A percentile compares a stretch with the other conserved stretches of the same genome.
Conservation (phyloP, 2,113 vertebrate species). For the Pelecanus crispus region DNA sequence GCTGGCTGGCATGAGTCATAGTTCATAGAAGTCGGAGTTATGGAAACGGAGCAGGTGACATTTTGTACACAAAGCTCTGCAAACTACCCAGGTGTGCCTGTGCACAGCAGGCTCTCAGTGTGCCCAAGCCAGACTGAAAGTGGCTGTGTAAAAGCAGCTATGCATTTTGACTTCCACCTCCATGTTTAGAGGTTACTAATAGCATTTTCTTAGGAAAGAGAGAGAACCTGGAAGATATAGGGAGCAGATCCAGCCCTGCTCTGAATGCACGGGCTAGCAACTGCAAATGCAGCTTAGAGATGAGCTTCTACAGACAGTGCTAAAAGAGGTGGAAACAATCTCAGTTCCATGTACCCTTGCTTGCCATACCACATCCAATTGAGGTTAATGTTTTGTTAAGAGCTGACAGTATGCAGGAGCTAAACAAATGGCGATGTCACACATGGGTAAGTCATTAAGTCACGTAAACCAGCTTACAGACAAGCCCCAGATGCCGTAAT, state of each 20-base stretch:
- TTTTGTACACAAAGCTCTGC: neutral
- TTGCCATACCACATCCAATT: neutral
- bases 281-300: neutral
- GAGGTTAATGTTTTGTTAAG: neutral
- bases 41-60: neutral
- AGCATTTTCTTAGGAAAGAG: neutral
- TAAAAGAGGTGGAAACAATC: neutral
- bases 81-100: neutral
- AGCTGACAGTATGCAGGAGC: neutral
- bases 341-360: neutral
- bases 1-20: constrained; percentile 15
- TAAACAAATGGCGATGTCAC: neutral
- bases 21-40: neutral
- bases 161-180: neutral
- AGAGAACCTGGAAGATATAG: neutral
- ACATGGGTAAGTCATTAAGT: neutral
- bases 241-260: neutral
- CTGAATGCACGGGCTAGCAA: neutral
- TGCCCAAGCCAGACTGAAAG: neutral
- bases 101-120: neutral
- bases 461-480: neutral
- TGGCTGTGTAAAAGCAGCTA: neutral
- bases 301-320: neutral
- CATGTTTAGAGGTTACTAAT: neutral
- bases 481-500: neutral